phyloP scores from a whole-genome alignment of 2,797 vertebrate genomes.

The Parotocinclus haroldoi region DNA sequence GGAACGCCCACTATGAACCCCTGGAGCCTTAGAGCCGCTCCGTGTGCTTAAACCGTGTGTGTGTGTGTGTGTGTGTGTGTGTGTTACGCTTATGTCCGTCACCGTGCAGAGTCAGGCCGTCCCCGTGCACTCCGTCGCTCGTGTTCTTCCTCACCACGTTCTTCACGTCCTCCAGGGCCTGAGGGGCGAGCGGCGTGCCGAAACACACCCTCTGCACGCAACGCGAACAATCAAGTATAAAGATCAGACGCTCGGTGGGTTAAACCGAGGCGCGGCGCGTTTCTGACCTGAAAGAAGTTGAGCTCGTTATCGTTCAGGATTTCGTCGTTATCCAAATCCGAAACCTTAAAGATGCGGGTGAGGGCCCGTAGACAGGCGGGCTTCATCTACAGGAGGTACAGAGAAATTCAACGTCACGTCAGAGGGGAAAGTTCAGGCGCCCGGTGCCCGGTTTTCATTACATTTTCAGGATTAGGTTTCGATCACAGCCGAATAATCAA shows the following conservation, averaged over 20 bases:
- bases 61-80: neutral
- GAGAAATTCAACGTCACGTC: too few relatives aligned
- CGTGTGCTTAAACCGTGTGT: too few relatives aligned
- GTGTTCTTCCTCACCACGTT: conserved; percentile 93
- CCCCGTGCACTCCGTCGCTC: conserved; percentile 82
- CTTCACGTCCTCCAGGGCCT: conserved; percentile 94
- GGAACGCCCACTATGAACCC: too few relatives aligned
- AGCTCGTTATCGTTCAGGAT: conserved; percentile 90
- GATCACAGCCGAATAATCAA: too few relatives aligned
- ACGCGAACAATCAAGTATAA: neutral
- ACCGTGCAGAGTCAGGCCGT: conserved; percentile 91
- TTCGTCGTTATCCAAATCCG: conserved; percentile 92
- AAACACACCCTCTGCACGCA: conserved; percentile 86
- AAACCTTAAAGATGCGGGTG: conserved; percentile 93
- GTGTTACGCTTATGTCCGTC: too few relatives aligned
- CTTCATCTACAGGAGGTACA: conserved; percentile 77
- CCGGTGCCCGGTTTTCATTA: too few relatives aligned
- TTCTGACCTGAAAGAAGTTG: conserved; percentile 91
- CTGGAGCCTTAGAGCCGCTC: too few relatives aligned
- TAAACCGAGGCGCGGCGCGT: neutral
- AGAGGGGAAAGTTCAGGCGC: too few relatives aligned
- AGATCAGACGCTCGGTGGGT: neutral
- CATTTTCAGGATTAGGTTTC: too few relatives aligned
- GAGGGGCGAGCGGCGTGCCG: conserved; percentile 87
- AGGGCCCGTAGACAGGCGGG: conserved; percentile 87